A percentile compares a stretch with the other conserved stretches of the same genome.
Evolutionary conservation across 2,113 vertebrate species (phyloP).

Genomic region (Gasterosteus nipponicus): DNA sequence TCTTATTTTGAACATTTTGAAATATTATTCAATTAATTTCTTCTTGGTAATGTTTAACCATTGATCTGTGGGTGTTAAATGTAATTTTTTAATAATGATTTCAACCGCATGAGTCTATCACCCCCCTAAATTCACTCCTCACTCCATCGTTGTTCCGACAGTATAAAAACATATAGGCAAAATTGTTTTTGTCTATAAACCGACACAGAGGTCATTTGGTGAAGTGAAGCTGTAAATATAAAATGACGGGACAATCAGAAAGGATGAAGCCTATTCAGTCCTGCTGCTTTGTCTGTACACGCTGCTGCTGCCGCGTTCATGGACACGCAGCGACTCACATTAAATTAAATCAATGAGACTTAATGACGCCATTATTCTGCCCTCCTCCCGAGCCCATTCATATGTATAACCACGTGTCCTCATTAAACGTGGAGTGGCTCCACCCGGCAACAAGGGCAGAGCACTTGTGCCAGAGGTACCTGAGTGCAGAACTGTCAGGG

Average conservation of each 20-base stretch:
- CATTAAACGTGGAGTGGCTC: constrained; percentile 46
- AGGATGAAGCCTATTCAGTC: constrained; percentile 32
- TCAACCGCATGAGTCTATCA: neutral
- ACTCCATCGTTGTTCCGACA: neutral
- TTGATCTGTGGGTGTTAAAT: neutral
- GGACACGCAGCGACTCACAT: constrained; percentile 24
- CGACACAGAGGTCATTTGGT: neutral
- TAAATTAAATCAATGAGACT: constrained; percentile 29
- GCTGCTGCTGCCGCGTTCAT: constrained; percentile 3
- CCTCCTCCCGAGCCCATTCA: constrained; percentile 37
- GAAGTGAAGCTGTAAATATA: constrained; percentile 8
- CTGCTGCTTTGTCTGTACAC: constrained; percentile 12
- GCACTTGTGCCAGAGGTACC: constrained; percentile 8
- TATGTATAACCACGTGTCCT: constrained; percentile 14
- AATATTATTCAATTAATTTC: neutral
- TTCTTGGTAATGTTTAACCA: neutral
- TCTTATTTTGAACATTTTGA: neutral
- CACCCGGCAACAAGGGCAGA: constrained; percentile 20
- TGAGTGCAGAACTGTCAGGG: constrained; percentile 36
- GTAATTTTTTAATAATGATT: neutral
- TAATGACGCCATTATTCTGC: constrained; percentile 47
- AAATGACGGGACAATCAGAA: constrained; percentile 24
- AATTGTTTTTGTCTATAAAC: neutral
- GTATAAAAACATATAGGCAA: neutral
- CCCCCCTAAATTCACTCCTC: neutral